Base-by-base conservation (phyloP, 1,140 invertebrate species). In the Drosophila parvula region DNA sequence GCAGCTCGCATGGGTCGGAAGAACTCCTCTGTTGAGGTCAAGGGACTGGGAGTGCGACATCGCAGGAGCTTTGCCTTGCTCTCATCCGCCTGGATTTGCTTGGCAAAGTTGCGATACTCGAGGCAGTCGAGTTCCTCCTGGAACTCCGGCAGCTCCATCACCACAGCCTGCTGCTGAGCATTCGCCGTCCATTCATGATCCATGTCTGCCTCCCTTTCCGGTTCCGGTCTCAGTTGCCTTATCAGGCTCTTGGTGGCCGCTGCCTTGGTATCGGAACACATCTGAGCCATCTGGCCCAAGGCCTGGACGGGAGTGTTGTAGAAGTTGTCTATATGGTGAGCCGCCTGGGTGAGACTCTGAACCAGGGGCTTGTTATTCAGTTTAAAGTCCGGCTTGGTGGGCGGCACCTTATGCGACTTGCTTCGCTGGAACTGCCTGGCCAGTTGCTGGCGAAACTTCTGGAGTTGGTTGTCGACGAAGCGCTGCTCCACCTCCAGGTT, bases 361-460 rank as follows among this genome's bases (percentile, higher is more conserved):
- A 90, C 80, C 11, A 91, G 12, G 0, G 74, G 74, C 0, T 53
- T 70, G 63, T 91, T 68, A 28, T 88, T 86, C 0, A 91, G 55
- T 7, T 79, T 81, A 7, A 91, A 85, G 34, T 83, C 84, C 1
- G 84, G 84, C 47, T 89, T 90, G 5, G 63, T 76, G 22, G 83
- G 85, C 3, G 75, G 77, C 36, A 90, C 73, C 1, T 47, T 58
- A 9, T 74, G 53, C 1, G 34, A 68, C 9, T 63, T 62, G 4
- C 38, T 73, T 0, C 56, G 44, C 32, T 67, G 58, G 36, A 80
- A 68, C 40, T 91, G 79, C 18, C 88, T 81, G 44, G 81, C 83
- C 55, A 92, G 40, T 45, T 92, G 89, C 48, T 90, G 78, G 8
- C 91, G 91, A 32, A 92, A 92, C 74, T 92, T 90, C 7, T 91